Evolutionary conservation across 2,888 invertebrate species (phyloP).

Genomic region (Chalcis sispes): DNA sequence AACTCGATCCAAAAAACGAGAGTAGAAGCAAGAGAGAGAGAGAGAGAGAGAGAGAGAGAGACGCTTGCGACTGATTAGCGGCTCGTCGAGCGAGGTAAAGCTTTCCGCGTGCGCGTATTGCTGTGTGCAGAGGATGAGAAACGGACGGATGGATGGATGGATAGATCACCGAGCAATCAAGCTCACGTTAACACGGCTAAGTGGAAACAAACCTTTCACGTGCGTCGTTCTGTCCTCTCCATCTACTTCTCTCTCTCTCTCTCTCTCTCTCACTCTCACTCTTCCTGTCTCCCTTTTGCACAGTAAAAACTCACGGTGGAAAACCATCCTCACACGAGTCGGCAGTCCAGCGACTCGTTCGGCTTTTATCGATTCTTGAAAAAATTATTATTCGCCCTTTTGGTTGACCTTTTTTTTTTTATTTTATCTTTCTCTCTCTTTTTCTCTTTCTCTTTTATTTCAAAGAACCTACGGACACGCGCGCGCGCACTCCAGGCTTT

Average conservation of each 20-base stretch:
- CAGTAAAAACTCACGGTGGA: too few species aligned
- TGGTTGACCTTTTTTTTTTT: too few species aligned
- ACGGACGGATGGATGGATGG: slow-evolving; percentile 59
- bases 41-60: too few species aligned
- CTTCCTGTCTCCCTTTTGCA: not conserved
- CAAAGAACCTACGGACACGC: too few species aligned
- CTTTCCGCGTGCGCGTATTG: not conserved
- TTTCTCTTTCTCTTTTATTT: slow-evolving; percentile 1
- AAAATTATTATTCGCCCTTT: slow-evolving; percentile 35
- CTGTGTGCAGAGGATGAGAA: not conserved
- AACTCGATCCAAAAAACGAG: too few species aligned
- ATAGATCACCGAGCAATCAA: slow-evolving; percentile 67
- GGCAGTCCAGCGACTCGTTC: too few species aligned
- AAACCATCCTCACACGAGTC: not conserved
- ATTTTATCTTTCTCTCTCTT: too few species aligned
- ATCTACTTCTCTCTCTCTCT: slow-evolving; percentile 40
- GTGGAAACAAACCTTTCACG: slow-evolving; percentile 64
- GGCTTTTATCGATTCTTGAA: slow-evolving; percentile 48
- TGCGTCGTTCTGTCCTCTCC: slow-evolving; percentile 34
- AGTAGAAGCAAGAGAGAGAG: not conserved
- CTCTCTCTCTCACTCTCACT: slow-evolving; percentile 6
- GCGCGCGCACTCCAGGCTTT: too few species aligned
- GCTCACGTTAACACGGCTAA: slow-evolving; percentile 69
- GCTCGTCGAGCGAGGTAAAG: too few species aligned
- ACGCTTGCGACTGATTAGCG: too few species aligned